A percentile compares a stretch with the other conserved stretches of the same genome.
Conservation (phyloP, 2,113 vertebrate genomes). For the Zingel zingel region DNA sequence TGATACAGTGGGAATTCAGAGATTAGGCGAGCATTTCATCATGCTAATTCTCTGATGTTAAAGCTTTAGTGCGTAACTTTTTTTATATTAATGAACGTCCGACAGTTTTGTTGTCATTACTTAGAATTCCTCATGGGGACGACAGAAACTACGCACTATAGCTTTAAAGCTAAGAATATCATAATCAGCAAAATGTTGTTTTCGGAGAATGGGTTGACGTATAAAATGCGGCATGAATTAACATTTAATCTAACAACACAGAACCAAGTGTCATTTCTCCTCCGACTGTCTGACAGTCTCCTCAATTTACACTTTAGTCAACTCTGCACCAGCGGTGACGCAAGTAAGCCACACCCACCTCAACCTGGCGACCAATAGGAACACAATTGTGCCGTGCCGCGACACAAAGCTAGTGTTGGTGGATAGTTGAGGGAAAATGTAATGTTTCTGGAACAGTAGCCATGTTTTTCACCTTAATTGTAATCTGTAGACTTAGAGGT, state of each 20-base stretch:
- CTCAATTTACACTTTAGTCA: too few species aligned
- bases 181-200: not conserved
- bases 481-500: not conserved
- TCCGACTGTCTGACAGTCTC: too few species aligned
- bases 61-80: not conserved
- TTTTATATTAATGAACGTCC: too few species aligned
- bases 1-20: conserved; percentile 12
- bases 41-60: not conserved
- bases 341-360: too few species aligned
- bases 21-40: not conserved
- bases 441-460: not conserved
- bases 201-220: not conserved
- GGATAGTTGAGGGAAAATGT: not conserved
- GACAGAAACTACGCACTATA: too few species aligned
- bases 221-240: not conserved
- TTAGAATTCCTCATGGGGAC: too few species aligned
- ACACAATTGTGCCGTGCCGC: too few species aligned
- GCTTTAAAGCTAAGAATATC: not conserved
- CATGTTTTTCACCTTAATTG: not conserved
- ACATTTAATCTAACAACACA: not conserved
- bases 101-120: too few species aligned
- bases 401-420: not conserved
- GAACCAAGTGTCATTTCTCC: too few species aligned
- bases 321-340: too few species aligned
- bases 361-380: too few species aligned